Conservation (phyloP, 2,113 vertebrate genomes). For the Cercopithecus mona region DNA sequence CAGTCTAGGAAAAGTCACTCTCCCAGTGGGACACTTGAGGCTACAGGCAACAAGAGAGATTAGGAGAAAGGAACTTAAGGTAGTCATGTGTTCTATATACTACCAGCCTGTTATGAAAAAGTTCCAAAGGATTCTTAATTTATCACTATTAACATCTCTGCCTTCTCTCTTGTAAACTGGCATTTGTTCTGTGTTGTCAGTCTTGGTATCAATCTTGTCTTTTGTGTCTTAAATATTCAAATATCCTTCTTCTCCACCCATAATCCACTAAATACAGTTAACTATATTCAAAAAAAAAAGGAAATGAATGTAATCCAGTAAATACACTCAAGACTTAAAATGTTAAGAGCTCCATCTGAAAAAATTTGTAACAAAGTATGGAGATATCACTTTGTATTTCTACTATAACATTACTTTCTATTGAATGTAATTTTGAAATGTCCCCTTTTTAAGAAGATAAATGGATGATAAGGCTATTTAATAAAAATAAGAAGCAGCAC, state of each 20-base stretch:
- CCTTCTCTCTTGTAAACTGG: not conserved
- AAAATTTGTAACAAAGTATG: not conserved
- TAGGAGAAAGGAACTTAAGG: not conserved
- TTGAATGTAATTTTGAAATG: not conserved
- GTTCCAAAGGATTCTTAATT: not conserved
- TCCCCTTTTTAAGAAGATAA: not conserved
- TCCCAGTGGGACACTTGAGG: constrained; percentile 85
- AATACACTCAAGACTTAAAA: not conserved
- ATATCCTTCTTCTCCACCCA: not conserved
- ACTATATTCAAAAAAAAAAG: not conserved
- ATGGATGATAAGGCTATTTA: not conserved
- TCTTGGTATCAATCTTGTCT: not conserved
- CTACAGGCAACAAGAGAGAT: constrained; percentile 70
- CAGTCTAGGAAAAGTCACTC: constrained; percentile 84
- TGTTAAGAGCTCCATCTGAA: not conserved
- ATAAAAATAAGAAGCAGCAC: not conserved
- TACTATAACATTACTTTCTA: not conserved
- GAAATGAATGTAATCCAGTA: not conserved
- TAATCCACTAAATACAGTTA: not conserved
- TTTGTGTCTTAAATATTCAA: not conserved
- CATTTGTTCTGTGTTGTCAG: not conserved
- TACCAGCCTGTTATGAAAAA: not conserved
- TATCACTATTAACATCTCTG: not conserved
- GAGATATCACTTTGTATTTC: not conserved
- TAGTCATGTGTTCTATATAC: not conserved